Conservation (phyloP, 1,140 invertebrate genomes). For the Philaenus spumarius region DNA sequence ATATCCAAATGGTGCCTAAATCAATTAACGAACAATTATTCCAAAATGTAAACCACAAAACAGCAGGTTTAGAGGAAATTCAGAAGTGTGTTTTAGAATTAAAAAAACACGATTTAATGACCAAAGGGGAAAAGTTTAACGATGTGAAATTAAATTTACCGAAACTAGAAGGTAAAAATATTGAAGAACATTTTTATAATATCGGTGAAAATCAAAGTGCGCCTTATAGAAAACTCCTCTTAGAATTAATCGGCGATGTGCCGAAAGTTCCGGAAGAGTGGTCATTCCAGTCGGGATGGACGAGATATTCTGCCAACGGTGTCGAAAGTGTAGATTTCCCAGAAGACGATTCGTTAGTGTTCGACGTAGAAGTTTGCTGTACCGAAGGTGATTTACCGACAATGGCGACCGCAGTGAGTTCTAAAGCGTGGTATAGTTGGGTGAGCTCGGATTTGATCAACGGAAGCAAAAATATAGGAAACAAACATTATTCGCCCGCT, state of each 20-base stretch:
- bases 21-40: constrained; percentile 75
- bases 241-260: constrained; percentile 48
- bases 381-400: constrained; percentile 76
- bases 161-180: constrained; percentile 60
- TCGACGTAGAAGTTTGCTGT: constrained; percentile 95
- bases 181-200: constrained; percentile 82
- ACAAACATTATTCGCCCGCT: constrained; percentile 46
- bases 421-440: constrained; percentile 86
- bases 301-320: constrained; percentile 55
- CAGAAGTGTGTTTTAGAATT: constrained; percentile 53
- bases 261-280: constrained; percentile 59
- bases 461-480: constrained; percentile 39
- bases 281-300: constrained; percentile 78
- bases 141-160: constrained; percentile 74
- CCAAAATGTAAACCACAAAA: constrained; percentile 27
- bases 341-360: constrained; percentile 74
- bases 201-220: constrained; percentile 68
- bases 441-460: constrained; percentile 55
- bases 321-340: constrained; percentile 56
- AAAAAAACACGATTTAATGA: constrained; percentile 58
- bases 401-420: constrained; percentile 83
- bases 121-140: constrained; percentile 47
- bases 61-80: constrained; percentile 35
- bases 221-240: constrained; percentile 62
- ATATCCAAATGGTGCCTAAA: constrained; percentile 85